Evolutionary conservation across 2,113 vertebrate genomes (phyloP).

Genomic region (Pseudorasbora parva): DNA sequence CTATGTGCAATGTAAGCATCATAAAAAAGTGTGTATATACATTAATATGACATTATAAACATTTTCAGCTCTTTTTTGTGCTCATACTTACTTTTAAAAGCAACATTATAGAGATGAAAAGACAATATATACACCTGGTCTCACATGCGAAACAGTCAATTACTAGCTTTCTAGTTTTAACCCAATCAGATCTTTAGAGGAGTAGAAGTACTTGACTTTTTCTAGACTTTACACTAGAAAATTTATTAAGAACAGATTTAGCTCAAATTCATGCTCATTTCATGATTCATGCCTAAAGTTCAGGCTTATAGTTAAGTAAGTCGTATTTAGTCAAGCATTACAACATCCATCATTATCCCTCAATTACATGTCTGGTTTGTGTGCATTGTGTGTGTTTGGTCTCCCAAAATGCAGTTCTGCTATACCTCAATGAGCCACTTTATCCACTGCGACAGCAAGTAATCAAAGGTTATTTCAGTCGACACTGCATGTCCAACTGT

Average conservation of each 20-base stretch:
- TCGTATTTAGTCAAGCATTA: conserved; percentile 3
- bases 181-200: background rate
- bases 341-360: background rate
- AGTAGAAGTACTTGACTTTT: background rate
- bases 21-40: background rate
- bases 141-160: background rate
- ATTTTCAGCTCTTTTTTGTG: background rate
- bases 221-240: background rate
- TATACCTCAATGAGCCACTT: conserved; percentile 8
- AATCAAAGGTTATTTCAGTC: conserved; percentile 66
- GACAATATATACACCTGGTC: background rate
- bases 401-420: background rate
- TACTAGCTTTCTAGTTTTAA: background rate
- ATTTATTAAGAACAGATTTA: conserved; percentile 3
- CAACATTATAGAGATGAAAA: too few species aligned
- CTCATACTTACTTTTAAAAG: background rate
- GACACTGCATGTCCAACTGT: conserved; percentile 56
- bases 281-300: background rate
- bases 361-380: background rate
- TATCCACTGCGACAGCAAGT: conserved; percentile 57
- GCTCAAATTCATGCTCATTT: background rate
- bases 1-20: background rate
- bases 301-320: conserved; percentile 2
- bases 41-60: background rate
- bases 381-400: background rate